phyloP scores from a whole-genome alignment of 2,888 invertebrate genomes.

The Crematogaster levior region DNA sequence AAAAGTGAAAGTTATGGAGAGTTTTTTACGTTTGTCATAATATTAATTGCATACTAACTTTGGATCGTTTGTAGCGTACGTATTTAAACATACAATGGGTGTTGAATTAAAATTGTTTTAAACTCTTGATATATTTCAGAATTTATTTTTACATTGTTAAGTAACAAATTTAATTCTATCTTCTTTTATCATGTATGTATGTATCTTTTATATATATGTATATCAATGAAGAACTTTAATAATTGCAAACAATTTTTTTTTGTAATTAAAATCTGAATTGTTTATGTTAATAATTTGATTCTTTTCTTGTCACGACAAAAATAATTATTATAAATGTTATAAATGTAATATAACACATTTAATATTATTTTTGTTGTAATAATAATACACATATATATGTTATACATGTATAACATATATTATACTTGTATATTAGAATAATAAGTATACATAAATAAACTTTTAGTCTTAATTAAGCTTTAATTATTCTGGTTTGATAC shows the following conservation, averaged over 20 bases:
- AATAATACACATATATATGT: too few species aligned
- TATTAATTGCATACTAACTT: constrained; percentile 6
- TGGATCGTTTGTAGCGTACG: neutral
- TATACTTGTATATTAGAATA: neutral
- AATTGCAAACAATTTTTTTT: neutral
- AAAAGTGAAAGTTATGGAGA: neutral
- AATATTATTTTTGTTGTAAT: neutral
- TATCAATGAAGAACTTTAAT: neutral
- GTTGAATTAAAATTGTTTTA: constrained; percentile 1
- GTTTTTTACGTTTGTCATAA: neutral
- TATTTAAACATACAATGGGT: constrained; percentile 9
- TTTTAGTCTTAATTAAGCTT: neutral
- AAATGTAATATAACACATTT: neutral
- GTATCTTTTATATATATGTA: neutral
- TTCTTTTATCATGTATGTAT: neutral
- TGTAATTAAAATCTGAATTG: neutral
- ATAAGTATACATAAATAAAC: neutral
- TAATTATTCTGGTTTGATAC: neutral
- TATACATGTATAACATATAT: neutral
- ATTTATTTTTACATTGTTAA: neutral
- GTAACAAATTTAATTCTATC: neutral
- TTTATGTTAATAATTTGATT: neutral
- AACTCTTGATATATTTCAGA: neutral
- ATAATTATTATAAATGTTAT: constrained; percentile 2
- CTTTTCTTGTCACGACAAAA: neutral